Conservation (phyloP, 92 coral and sea anemone species). For the Phymanthus crucifer region DNA sequence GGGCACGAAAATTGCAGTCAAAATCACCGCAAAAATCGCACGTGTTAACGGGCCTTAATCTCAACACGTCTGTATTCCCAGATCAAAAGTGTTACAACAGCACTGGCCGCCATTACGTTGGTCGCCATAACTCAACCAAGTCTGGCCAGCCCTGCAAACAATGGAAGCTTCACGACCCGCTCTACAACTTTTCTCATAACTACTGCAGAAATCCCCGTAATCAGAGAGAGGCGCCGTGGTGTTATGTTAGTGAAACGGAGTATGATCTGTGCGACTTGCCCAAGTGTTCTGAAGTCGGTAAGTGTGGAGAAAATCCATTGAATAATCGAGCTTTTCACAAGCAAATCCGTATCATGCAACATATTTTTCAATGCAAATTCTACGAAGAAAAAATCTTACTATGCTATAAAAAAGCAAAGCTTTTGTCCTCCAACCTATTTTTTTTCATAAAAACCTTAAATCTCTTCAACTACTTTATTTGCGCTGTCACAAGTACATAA, state of each 20-base stretch:
- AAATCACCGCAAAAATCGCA: no score
- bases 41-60: no score
- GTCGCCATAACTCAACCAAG: slow-evolving; percentile 61
- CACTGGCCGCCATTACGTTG: slow-evolving; percentile 64
- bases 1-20: no score
- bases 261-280: slow-evolving; percentile 69
- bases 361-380: no score
- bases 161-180: slow-evolving; percentile 53
- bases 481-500: no score
- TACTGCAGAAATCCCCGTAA: slow-evolving; percentile 83
- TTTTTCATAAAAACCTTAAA: no score
- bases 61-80: neutral
- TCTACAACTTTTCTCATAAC: slow-evolving; percentile 49
- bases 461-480: no score
- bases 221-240: slow-evolving; percentile 70
- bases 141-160: slow-evolving; percentile 67
- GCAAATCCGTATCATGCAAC: no score
- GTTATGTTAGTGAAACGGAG: slow-evolving; percentile 52
- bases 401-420: no score
- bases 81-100: slow-evolving; percentile 67
- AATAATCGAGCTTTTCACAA: no score
- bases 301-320: slow-evolving; percentile 2
- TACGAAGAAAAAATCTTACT: no score
- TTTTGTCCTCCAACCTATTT: no score
- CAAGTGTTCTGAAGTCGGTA: slow-evolving; percentile 57